A percentile compares a stretch with the other conserved stretches of the same genome.
phyloP scores from a whole-genome alignment of 2,113 vertebrate species.

The Oenanthe oenanthe region DNA sequence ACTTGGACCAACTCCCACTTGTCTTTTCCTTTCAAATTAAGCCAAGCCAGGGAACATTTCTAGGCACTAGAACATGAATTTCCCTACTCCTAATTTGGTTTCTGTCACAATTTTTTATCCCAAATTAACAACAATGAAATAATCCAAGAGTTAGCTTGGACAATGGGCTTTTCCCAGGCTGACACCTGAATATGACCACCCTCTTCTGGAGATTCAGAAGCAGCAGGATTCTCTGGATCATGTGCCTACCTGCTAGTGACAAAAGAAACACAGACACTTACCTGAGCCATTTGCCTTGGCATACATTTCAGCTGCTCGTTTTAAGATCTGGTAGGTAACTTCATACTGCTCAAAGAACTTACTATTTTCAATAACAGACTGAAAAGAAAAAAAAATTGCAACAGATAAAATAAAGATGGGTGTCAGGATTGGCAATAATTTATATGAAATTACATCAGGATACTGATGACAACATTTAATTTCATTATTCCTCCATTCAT shows the following conservation, averaged over 20 bases:
- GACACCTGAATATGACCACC: background rate
- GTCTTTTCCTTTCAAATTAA: background rate
- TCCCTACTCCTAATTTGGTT: background rate
- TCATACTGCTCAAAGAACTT: conserved; percentile 97
- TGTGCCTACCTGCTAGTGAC: background rate
- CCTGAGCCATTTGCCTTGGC: conserved; percentile 91
- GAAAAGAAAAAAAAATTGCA: background rate
- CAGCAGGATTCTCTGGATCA: background rate
- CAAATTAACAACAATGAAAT: background rate
- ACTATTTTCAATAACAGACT: conserved; percentile 94
- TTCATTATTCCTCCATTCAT: background rate
- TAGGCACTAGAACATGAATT: background rate
- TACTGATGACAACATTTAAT: background rate
- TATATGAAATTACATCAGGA: background rate
- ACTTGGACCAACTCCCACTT: background rate
- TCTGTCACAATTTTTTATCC: background rate
- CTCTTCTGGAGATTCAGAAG: background rate
- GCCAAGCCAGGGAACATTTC: background rate
- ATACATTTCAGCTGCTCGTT: conserved; percentile 90
- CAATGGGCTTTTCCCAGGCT: background rate
- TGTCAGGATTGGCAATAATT: background rate
- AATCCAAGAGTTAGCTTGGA: background rate
- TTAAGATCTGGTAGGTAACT: conserved; percentile 87
- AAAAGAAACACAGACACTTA: conserved; percentile 57
- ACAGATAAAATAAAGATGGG: background rate